Evolutionary conservation across 1,140 invertebrate genomes (phyloP), one percentile per base, ranked within the genome.

Genomic region (Listronotus oregonensis): DNA sequence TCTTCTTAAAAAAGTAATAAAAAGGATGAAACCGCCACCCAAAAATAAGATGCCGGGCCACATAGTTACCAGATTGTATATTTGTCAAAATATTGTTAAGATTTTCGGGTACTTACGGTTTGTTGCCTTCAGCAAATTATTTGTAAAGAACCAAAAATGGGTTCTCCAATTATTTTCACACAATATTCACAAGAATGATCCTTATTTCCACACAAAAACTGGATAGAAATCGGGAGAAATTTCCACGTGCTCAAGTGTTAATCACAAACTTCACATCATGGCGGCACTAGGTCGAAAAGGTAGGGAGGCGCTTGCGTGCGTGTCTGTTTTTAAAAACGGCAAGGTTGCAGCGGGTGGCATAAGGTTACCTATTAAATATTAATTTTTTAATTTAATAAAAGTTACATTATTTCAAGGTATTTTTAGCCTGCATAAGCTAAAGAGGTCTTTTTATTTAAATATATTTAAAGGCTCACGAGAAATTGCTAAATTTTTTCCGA

Each of bases 241-340:
- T 62, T 68, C 67, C 67, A 68, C 67, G 67, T 68, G 67, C 67
- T 68, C 62, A 56, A 67, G 43, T 67, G 50, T 61, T 63, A 46
- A 54, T 54, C 50, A 54, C 52, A 59, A 59, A 52, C 39, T 51
- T 44, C 8, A 40, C 42, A 58, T 59, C 32, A 64, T 68, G 66
- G 66, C 61, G 66, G 49, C 21, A 15, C 17, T 37, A 43, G n/a
- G 42, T 31, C 18, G 12, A n/a, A 46, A 37, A 32, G 18, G 51
- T 54, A 27, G 34, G 31, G 14, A 32, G 12, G 27, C 47, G 47
- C 47, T 6, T 50, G 47, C 47, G 47, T 46, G 34, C 34, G 34
- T 37, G 34, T 27, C 21, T 27, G 2, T 37, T 37, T 37, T 37
- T 37, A 37, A 37, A 37, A 37, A 27, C 21, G 21, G 34, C 34